Evolutionary conservation across 2,888 invertebrate genomes (phyloP).

Genomic region (Lasioglossum vierecki): DNA sequence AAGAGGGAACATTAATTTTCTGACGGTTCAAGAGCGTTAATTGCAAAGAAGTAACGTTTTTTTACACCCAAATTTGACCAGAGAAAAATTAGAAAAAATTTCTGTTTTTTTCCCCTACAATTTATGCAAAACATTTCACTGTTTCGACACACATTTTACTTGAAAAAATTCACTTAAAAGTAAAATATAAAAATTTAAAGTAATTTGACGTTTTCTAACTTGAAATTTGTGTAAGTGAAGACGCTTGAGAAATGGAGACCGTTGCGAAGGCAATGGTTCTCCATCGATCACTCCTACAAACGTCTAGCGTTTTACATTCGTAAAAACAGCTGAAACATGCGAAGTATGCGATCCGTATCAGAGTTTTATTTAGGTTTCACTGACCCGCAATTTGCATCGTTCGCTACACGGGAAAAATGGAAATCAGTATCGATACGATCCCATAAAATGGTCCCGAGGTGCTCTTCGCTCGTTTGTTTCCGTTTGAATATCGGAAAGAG

Average conservation of each 20-base stretch:
- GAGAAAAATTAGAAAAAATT: not conserved
- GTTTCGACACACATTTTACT: not conserved
- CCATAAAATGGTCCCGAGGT: not conserved
- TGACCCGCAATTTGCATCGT: not conserved
- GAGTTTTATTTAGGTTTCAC: not conserved
- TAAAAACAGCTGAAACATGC: not conserved
- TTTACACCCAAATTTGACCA: no score
- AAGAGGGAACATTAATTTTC: not conserved
- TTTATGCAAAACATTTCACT: not conserved
- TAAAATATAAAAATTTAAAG: not conserved
- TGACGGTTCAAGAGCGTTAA: not conserved
- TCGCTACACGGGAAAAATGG: not conserved
- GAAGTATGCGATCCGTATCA: not conserved
- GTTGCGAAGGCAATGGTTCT: not conserved
- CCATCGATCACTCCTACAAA: not conserved
- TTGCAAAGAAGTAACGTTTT: not conserved
- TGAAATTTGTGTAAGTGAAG: not conserved
- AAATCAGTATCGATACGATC: not conserved
- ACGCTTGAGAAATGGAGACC: not conserved
- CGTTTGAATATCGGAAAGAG: not conserved
- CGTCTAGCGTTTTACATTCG: not conserved
- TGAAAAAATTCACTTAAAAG: not conserved
- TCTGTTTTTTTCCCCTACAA: not conserved
- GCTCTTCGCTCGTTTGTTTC: not conserved
- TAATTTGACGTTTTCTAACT: not conserved